phyloP scores from a whole-genome alignment of 2,888 invertebrate genomes.

The Drosophila birchii region DNA sequence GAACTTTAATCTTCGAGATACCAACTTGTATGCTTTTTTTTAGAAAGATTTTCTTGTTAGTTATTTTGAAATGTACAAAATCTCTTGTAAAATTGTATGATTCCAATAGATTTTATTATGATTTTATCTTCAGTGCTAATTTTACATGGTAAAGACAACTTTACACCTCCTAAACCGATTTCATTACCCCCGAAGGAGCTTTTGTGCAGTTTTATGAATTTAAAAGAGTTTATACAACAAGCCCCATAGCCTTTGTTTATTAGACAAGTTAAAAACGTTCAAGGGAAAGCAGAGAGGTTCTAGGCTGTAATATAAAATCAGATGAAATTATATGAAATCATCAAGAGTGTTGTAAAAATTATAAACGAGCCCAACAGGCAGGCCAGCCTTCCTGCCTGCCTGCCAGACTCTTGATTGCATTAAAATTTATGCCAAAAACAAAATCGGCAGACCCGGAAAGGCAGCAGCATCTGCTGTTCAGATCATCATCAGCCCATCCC shows the following conservation, averaged over 20 bases:
- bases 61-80: background rate
- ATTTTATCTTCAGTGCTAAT: too few relatives aligned
- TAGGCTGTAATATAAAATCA: background rate
- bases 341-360: conserved; percentile 34
- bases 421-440: conserved; percentile 50
- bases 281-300: background rate
- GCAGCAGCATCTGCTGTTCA: conserved; percentile 26
- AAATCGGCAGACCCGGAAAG: conserved; percentile 33
- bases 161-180: background rate
- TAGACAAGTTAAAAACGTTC: background rate
- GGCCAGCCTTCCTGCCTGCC: conserved; percentile 9
- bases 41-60: background rate
- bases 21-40: background rate
- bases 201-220: conserved; percentile 1
- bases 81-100: background rate
- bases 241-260: background rate
- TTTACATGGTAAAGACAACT: too few relatives aligned
- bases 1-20: background rate
- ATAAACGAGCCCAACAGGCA: conserved; percentile 27
- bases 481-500: conserved; percentile 32
- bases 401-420: conserved; percentile 41
- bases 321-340: conserved; percentile 16
- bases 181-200: background rate
- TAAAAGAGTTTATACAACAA: background rate
- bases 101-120: background rate